These are phyloP conservation scores for Monochamus alternatus DNA, from an alignment of 2,888 invertebrate species.

Conservation along the genomic window DNA sequence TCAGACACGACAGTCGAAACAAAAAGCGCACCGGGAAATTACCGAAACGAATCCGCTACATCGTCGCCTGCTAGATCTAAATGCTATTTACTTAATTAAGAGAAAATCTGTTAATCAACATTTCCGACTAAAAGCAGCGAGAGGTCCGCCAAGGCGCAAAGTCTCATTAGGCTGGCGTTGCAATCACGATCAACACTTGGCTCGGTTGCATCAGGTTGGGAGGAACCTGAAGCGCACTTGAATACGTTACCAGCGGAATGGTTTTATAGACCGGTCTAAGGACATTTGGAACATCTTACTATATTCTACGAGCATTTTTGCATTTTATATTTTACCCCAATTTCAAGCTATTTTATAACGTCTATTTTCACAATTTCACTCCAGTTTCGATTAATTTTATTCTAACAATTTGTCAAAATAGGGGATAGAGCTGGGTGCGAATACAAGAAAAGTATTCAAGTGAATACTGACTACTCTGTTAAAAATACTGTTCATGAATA, in stretches of 20 bases:
- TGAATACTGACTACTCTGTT: no score
- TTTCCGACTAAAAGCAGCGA: conserved; percentile 24
- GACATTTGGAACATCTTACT: no score
- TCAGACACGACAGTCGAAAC: neutral
- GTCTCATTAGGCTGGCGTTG: conserved; percentile 40
- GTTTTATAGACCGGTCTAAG: conserved; percentile 30
- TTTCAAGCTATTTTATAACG: no score
- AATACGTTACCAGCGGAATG: conserved; percentile 61
- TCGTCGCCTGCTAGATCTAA: conserved; percentile 19
- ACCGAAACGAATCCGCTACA: neutral
- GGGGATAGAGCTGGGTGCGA: no score
- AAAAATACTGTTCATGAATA: no score
- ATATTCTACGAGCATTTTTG: no score
- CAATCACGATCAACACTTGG: conserved; percentile 54
- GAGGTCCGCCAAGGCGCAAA: conserved; percentile 32
- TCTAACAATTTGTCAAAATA: no score
- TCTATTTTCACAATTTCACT: no score
- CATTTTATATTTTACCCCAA: no score
- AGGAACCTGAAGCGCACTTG: conserved; percentile 29
- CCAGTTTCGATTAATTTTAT: no score
- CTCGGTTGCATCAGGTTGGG: conserved; percentile 22
- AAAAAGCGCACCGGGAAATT: neutral
- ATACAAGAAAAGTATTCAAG: no score
- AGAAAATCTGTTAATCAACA: conserved; percentile 35
- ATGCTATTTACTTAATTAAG: conserved; percentile 34